Evolutionary conservation across 2,113 vertebrate species (phyloP).

Genomic region (Lynx canadensis): DNA sequence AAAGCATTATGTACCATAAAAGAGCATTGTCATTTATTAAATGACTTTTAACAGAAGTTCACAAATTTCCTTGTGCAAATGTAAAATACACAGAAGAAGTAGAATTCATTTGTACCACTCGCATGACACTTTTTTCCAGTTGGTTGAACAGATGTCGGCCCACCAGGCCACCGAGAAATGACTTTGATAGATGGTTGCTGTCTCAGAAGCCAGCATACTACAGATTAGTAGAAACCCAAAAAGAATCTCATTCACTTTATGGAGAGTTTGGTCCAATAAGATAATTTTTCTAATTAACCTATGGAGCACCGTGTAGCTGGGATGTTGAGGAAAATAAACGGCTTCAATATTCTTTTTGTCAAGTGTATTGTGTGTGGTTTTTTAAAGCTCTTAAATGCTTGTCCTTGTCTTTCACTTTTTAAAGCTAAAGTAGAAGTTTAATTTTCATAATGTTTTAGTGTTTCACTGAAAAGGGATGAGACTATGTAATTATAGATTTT

Average conservation of each 20-base stretch:
- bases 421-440: conserved; percentile 61
- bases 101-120: conserved; percentile 86
- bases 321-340: conserved; percentile 83
- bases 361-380: background rate
- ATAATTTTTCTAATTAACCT: conserved; percentile 99
- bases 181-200: conserved; percentile 90
- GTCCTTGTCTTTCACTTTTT: conserved; percentile 60
- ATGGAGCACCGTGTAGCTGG: conserved; percentile 85
- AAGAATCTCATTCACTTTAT: conserved; percentile 87
- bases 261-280: conserved; percentile 88
- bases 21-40: conserved; percentile 49
- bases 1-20: conserved; percentile 38
- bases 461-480: conserved; percentile 28
- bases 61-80: conserved; percentile 45
- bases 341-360: conserved; percentile 80
- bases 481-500: conserved; percentile 41
- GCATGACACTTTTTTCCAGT: conserved; percentile 87
- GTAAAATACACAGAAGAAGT: conserved; percentile 44
- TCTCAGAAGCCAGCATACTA: conserved; percentile 84
- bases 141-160: conserved; percentile 88
- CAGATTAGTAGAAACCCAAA: conserved; percentile 90
- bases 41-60: conserved; percentile 45
- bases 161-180: conserved; percentile 85
- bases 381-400: conserved; percentile 64
- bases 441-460: conserved; percentile 49